These are phyloP conservation scores for Panzeria rudis DNA, from an alignment of 2,888 invertebrate species.

Conservation along the genomic window DNA sequence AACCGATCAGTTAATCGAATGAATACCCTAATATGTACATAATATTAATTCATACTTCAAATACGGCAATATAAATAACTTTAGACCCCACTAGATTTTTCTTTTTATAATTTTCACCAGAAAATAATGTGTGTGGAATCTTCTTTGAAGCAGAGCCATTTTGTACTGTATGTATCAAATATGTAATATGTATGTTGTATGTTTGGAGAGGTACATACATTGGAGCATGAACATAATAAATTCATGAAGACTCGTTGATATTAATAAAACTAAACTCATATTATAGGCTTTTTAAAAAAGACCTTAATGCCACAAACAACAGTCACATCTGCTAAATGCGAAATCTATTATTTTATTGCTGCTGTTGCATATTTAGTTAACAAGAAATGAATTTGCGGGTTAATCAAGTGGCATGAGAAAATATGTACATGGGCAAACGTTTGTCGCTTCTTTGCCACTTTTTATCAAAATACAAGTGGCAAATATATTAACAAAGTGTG, in stretches of 20 bases:
- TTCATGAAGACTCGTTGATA: slow-evolving; percentile 2
- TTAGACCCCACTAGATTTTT: slow-evolving; percentile 28
- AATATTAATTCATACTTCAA: neutral
- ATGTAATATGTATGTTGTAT: neutral
- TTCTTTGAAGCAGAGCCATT: neutral
- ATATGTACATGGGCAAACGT: slow-evolving; percentile 8
- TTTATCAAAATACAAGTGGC: neutral
- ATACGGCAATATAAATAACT: neutral
- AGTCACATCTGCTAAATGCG: slow-evolving; percentile 19
- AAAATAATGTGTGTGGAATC: slow-evolving; percentile 17
- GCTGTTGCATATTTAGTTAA: slow-evolving; percentile 4
- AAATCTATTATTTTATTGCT: slow-evolving; percentile 28
- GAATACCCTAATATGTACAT: neutral
- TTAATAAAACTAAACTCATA: slow-evolving; percentile 18
- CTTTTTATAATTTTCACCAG: slow-evolving; percentile 9
- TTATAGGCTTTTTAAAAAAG: slow-evolving; percentile 6
- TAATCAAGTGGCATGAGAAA: slow-evolving; percentile 70
- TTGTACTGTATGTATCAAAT: neutral
- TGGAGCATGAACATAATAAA: slow-evolving; percentile 12
- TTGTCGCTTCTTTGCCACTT: slow-evolving; percentile 39
- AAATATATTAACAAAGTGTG: neutral
- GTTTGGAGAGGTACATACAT: neutral
- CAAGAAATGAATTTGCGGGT: slow-evolving; percentile 40
- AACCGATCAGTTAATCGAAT: neutral
- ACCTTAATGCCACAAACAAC: slow-evolving; percentile 28